phyloP scores from a whole-genome alignment of 2,888 invertebrate genomes.

The Stegophylla sp. region DNA sequence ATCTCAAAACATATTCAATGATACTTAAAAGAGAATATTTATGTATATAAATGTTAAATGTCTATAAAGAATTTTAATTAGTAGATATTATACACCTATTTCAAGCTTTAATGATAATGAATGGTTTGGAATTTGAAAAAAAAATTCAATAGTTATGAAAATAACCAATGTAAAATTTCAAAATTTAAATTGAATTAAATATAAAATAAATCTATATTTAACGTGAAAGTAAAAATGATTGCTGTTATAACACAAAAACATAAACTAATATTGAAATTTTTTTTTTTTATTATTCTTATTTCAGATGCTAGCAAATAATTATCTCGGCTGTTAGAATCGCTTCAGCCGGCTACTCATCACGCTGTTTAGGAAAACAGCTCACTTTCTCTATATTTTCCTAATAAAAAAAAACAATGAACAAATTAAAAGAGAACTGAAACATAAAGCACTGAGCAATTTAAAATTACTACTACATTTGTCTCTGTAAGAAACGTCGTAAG shows the following conservation, averaged over 20 bases:
- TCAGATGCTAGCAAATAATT: slow-evolving; percentile 54
- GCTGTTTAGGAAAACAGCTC: slow-evolving; percentile 54
- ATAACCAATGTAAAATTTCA: too few relatives aligned
- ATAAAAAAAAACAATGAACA: slow-evolving; percentile 37
- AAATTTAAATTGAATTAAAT: too few relatives aligned
- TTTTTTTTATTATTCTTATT: background rate
- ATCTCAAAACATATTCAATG: too few relatives aligned
- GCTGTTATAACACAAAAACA: too few relatives aligned
- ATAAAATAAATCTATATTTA: too few relatives aligned
- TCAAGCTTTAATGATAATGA: too few relatives aligned
- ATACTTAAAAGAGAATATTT: background rate
- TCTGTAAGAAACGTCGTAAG: slow-evolving; percentile 33
- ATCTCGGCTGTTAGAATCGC: slow-evolving; percentile 41
- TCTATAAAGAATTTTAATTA: background rate
- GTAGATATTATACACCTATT: background rate
- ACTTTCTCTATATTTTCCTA: slow-evolving; percentile 27
- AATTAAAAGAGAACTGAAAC: slow-evolving; percentile 39
- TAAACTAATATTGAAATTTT: background rate
- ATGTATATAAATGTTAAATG: background rate
- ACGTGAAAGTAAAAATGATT: too few relatives aligned
- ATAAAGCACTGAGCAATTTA: slow-evolving; percentile 49
- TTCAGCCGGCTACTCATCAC: slow-evolving; percentile 35
- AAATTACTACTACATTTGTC: slow-evolving; percentile 40
- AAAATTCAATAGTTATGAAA: too few relatives aligned
- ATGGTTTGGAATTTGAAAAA: too few relatives aligned